Conservation (phyloP, 2,888 invertebrate genomes). For the Ryuthela nishihirai region DNA sequence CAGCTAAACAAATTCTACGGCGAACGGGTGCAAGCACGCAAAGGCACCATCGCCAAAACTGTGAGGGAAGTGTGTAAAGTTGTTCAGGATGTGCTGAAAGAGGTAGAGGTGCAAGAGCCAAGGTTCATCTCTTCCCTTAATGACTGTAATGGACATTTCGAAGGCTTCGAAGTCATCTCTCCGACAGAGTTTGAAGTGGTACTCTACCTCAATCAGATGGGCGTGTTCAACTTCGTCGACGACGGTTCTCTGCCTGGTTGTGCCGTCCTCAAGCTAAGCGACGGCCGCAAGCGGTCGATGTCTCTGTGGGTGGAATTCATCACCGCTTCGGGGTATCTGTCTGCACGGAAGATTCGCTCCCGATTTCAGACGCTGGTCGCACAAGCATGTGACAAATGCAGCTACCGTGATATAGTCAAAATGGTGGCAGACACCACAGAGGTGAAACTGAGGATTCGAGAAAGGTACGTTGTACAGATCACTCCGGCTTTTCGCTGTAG, state of each 20-base stretch:
- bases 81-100: slow-evolving; percentile 89
- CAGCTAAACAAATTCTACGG: slow-evolving; percentile 92
- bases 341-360: slow-evolving; percentile 88
- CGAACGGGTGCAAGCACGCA: slow-evolving; percentile 81
- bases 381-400: slow-evolving; percentile 83
- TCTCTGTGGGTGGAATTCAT: slow-evolving; percentile 97
- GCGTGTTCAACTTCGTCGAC: slow-evolving; percentile 94
- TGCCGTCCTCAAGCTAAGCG: slow-evolving; percentile 85
- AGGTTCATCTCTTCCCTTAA: slow-evolving; percentile 80
- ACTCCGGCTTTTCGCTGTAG: slow-evolving; percentile 63
- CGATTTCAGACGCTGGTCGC: slow-evolving; percentile 80
- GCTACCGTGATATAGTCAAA: slow-evolving; percentile 86
- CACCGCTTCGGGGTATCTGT: slow-evolving; percentile 90
- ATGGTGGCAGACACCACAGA: slow-evolving; percentile 92
- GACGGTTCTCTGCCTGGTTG: slow-evolving; percentile 89
- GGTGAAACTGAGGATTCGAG: slow-evolving; percentile 81
- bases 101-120: slow-evolving; percentile 92
- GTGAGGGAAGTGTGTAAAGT: slow-evolving; percentile 86
- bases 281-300: slow-evolving; percentile 94
- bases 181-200: slow-evolving; percentile 92
- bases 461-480: slow-evolving; percentile 86
- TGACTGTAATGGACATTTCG: slow-evolving; percentile 83
- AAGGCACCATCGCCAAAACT: slow-evolving; percentile 79
- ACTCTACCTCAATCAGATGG: slow-evolving; percentile 94
- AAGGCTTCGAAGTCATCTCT: slow-evolving; percentile 82